Percentiles rank a stretch among this genome's conserved stretches.
Evolutionary conservation across 2,113 vertebrate genomes (phyloP).

Genomic region (Chrysemys picta): DNA sequence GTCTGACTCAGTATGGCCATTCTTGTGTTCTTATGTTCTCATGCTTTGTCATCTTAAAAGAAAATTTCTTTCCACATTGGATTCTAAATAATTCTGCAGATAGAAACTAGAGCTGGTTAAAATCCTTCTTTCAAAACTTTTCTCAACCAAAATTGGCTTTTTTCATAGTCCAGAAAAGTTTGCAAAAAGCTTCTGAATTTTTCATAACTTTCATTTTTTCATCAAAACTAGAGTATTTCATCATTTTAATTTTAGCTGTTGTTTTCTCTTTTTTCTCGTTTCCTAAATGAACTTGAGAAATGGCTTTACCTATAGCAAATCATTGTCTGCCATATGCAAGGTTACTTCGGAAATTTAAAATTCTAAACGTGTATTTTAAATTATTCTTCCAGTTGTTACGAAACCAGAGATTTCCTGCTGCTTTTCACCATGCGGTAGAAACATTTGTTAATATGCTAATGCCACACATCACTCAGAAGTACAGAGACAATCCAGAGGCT

Average conservation of each 20-base stretch:
- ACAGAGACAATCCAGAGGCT: constrained; percentile 95
- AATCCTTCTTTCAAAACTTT: neutral
- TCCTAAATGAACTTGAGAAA: neutral
- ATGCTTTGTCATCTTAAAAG: neutral
- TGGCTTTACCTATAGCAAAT: neutral
- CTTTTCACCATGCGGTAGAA: constrained; percentile 95
- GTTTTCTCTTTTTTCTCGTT: neutral
- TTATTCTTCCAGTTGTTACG: constrained; percentile 85
- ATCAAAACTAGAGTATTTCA: neutral
- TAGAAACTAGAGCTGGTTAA: neutral
- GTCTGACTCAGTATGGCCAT: too few relatives aligned
- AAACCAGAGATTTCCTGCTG: constrained; percentile 95
- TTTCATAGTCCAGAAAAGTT: neutral
- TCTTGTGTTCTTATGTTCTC: too few relatives aligned
- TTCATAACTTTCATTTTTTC: neutral
- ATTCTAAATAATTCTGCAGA: neutral
- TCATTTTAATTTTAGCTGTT: neutral
- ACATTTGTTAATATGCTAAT: constrained; percentile 97
- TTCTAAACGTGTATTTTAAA: constrained; percentile 1
- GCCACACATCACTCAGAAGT: constrained; percentile 98
- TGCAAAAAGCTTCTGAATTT: neutral
- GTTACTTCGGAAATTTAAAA: neutral
- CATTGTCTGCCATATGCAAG: neutral
- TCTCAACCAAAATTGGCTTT: neutral
- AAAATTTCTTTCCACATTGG: neutral